Base-by-base conservation (phyloP, 2,113 vertebrate genomes). In the Lepus timidus region DNA sequence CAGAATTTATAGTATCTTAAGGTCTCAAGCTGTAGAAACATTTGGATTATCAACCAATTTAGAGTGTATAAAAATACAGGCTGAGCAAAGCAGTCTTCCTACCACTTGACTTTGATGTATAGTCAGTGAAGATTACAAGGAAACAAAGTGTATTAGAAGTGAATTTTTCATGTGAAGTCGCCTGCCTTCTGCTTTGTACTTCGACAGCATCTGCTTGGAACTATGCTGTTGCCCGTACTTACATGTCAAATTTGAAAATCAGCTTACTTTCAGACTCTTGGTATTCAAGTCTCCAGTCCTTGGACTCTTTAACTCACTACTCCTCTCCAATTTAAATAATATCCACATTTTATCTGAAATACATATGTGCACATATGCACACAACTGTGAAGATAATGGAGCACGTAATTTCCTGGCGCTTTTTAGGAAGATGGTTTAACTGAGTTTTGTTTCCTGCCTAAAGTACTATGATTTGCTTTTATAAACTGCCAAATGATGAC, bases 401-500 rank as follows among this genome's bases (percentile, higher is more conserved):
- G 79, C 1, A 7, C 4, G 14, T 51, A n/a, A 2, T 74, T 83
- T 93, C 29, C 51, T 70, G 22, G 52, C 93, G 70, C 44, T 65
- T 95, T 93, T 95, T 85, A 93, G 79, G 51, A 85, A 92, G 74
- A 61, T 51, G 6, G 51, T 39, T 88, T 91, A 58, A 85, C 44
- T 88, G 68, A 85, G 17, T 55, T 87, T 90, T 90, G 76, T 88
- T 92, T 90, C 70, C 49, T 93, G 10, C 90, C 61, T 95, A n/a
- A 92, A 85, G 51, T 71, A n/a, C 85, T 90, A 80, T 61, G 65
- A 68, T 93, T 93, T 93, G 73, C 64, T 95, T 95, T 89, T 95
- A 33, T 75, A 94, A 86, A 79, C 58, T 90, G 76, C 61, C 78
- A 23, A 93, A 75, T 94, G 64, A 61, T 93, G 71, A 95, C 92